Conservation (phyloP, 2,888 invertebrate species). For the Empis livida region DNA sequence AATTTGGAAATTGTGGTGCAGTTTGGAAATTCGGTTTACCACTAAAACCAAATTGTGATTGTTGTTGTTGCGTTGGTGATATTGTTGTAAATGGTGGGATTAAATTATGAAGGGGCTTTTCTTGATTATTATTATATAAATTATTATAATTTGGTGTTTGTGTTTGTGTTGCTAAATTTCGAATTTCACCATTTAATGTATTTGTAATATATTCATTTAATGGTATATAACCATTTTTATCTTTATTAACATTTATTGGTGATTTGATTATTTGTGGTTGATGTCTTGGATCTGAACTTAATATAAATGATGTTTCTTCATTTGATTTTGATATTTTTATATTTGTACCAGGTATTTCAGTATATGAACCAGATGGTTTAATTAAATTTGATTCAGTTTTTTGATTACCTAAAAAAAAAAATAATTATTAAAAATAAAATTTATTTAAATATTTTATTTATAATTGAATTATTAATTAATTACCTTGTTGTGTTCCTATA, state of each 20-base stretch:
- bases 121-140: background rate
- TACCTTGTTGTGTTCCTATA: no score
- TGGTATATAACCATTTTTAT: background rate
- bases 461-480: no score
- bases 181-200: background rate
- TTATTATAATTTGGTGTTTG: background rate
- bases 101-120: background rate
- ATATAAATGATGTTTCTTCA: slow-evolving; percentile 7
- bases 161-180: background rate
- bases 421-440: no score
- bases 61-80: background rate
- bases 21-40: background rate
- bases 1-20: background rate
- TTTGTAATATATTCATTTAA: background rate
- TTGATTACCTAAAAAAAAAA: no score
- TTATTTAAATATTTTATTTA: no score
- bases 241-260: background rate
- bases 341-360: slow-evolving; percentile 10
- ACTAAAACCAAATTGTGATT: background rate
- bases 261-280: background rate
- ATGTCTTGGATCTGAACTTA: background rate
- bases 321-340: slow-evolving; percentile 11
- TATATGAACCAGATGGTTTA: background rate
- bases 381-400: no score
- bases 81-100: background rate